These are phyloP conservation scores for Brachionus rotundiformis DNA, from an alignment of 1,140 invertebrate species.

Conservation along the genomic window DNA sequence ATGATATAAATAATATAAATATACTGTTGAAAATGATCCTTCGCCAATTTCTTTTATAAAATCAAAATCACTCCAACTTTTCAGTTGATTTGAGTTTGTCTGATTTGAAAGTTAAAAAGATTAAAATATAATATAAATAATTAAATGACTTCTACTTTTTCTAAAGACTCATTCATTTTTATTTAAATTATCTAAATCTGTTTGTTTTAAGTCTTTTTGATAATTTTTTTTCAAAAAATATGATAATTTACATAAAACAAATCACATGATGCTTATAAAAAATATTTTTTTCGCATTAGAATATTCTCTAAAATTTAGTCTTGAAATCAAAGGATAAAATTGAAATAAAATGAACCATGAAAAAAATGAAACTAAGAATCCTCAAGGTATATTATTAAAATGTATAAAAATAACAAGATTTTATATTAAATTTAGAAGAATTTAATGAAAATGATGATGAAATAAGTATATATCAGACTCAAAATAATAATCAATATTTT, in stretches of 20 bases:
- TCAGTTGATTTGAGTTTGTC: background rate
- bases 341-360: background rate
- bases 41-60: constrained; percentile 93
- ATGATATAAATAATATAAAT: constrained; percentile 57
- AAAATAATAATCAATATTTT: background rate
- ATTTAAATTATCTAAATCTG: background rate
- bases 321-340: background rate
- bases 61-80: constrained; percentile 74
- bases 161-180: background rate
- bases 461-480: background rate
- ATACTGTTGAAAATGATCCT: constrained; percentile 90
- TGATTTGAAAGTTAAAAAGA: too few species aligned
- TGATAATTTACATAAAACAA: background rate
- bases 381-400: too few species aligned
- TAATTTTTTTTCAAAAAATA: background rate
- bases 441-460: constrained; percentile 15
- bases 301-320: background rate
- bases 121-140: too few species aligned
- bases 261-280: background rate
- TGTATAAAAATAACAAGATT: too few species aligned
- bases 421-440: background rate
- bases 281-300: background rate
- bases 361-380: background rate
- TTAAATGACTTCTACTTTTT: background rate
- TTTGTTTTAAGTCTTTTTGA: background rate